Percentiles rank a stretch among this genome's conserved stretches.
phyloP scores from a whole-genome alignment of 2,113 vertebrate genomes.

The Harpagus bidentatus region DNA sequence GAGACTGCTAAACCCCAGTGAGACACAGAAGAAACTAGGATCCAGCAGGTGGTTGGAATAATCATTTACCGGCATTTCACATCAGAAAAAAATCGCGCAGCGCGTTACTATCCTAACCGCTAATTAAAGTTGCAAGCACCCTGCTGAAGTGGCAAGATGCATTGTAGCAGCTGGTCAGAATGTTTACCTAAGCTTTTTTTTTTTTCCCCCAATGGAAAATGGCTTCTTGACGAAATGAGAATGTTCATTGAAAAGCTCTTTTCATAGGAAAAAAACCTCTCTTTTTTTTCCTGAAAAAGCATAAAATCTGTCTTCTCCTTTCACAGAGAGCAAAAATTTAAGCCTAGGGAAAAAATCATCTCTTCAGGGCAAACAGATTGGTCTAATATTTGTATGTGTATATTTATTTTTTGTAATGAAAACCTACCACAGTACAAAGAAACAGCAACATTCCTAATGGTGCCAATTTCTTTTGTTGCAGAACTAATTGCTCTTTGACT shows the following conservation, averaged over 20 bases:
- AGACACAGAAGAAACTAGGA: not conserved
- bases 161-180: not conserved
- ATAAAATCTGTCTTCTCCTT: not conserved
- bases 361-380: not conserved
- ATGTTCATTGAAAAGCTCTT: not conserved
- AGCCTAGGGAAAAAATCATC: not conserved
- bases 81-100: not conserved
- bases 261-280: fast-evolving
- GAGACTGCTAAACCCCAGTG: not conserved
- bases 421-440: not conserved
- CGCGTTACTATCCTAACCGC: not conserved
- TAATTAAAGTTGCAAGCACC: not conserved
- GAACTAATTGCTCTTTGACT: not conserved
- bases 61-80: not conserved
- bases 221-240: not conserved
- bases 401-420: not conserved
- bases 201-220: not conserved
- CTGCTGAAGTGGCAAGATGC: not conserved
- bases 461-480: not conserved
- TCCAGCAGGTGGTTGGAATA: not conserved
- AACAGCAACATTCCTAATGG: not conserved
- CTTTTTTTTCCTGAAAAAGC: not conserved
- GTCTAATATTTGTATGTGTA: not conserved
- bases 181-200: not conserved
- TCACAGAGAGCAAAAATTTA: not conserved